Evolutionary conservation across 2,797 vertebrate genomes (phyloP).

Genomic region (Eulemur mongoz): DNA sequence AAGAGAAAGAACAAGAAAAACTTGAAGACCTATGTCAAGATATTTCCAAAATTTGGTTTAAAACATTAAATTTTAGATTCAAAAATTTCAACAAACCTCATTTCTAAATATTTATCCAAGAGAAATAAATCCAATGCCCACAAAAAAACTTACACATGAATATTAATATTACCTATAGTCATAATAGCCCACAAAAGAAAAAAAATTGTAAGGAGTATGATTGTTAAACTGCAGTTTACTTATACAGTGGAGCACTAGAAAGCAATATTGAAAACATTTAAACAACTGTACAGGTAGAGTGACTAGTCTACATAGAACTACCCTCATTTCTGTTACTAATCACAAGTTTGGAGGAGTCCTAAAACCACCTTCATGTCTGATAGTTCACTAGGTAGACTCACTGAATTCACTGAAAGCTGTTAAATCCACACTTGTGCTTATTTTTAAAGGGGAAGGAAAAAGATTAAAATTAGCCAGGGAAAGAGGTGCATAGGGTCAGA

Average conservation of each 20-base stretch:
- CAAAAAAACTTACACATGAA: neutral
- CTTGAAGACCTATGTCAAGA: neutral
- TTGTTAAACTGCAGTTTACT: neutral
- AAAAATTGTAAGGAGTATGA: neutral
- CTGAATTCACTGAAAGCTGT: neutral
- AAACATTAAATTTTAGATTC: neutral
- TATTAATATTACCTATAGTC: neutral
- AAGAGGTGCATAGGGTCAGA: neutral
- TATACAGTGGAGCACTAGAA: neutral
- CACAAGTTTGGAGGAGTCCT: neutral
- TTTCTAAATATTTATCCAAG: neutral
- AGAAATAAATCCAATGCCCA: neutral
- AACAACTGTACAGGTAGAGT: neutral
- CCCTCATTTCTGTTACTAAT: neutral
- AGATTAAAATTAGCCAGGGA: neutral
- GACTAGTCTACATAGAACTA: neutral
- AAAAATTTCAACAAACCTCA: neutral
- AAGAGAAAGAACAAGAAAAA: neutral
- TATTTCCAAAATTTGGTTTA: neutral
- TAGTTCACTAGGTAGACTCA: neutral
- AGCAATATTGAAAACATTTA: neutral
- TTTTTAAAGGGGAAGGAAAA: neutral
- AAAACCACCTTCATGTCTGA: neutral
- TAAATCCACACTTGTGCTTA: neutral
- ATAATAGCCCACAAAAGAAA: neutral